Percentiles rank a stretch among this genome's conserved stretches.
These are phyloP conservation scores for Mormyrops attenuatus DNA, from an alignment of 2,797 vertebrate genomes.

Conservation along the genomic window DNA sequence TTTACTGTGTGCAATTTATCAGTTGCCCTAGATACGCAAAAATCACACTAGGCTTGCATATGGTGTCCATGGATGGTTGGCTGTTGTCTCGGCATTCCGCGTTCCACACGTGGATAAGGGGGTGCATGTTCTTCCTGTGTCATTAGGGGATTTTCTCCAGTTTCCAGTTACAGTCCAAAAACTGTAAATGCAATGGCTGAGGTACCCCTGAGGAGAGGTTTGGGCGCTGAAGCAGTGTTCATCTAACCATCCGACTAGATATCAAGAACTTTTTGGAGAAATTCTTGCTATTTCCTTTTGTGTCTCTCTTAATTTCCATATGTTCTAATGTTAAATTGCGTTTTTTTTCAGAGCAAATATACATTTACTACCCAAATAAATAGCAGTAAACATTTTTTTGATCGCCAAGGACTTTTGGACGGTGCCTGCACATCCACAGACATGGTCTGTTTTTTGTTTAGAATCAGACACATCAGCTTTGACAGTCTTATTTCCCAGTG, in stretches of 20 bases:
- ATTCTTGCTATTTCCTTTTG: neutral
- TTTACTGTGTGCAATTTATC: neutral
- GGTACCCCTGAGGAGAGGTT: neutral
- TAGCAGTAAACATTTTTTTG: neutral
- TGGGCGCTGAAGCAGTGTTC: neutral
- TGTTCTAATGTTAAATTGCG: neutral
- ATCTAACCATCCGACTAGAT: neutral
- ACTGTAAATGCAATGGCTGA: neutral
- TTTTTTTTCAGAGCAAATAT: neutral
- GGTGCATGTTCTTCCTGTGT: neutral
- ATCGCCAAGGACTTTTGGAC: neutral
- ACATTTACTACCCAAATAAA: neutral
- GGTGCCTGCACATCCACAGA: neutral
- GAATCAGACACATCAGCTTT: neutral
- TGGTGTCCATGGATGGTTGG: too few relatives aligned
- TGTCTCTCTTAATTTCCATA: neutral
- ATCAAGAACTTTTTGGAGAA: neutral
- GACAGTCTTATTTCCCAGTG: neutral
- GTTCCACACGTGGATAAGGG: neutral
- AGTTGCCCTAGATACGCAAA: too few relatives aligned
- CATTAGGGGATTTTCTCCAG: neutral
- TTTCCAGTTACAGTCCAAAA: neutral
- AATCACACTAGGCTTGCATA: too few relatives aligned
- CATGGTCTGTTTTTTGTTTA: neutral
- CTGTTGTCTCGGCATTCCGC: too few relatives aligned